Base-by-base conservation (phyloP, 2,888 invertebrate species). In the Neoaliturus tenellus region DNA sequence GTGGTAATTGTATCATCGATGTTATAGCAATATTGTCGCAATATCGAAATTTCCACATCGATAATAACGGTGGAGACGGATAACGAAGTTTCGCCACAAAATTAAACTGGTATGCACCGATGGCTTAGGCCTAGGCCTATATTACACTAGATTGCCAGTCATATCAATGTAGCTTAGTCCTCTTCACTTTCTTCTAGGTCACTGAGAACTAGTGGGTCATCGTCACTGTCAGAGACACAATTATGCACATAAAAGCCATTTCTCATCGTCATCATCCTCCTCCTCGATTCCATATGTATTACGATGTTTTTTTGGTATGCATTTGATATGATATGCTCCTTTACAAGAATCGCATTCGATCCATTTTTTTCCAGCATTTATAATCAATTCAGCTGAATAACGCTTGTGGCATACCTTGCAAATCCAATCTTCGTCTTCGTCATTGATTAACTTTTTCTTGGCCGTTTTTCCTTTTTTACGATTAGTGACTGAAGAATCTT, bases 201-300 rank as follows among this genome's bases (percentile, higher is more conserved):
- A n/a, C n/a, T n/a, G n/a, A n/a, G n/a, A n/a, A n/a, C n/a, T n/a
- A n/a, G n/a, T n/a, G n/a, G n/a, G n/a, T n/a, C n/a, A n/a, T n/a
- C n/a, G n/a, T 80, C 55, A 58, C 58, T 51, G 51, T 80, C 80
- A 17, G 51, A 55, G n/a, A 55, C 80, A 28, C 28, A 28, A 80
- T 80, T 58, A 23, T 48, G 33, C 80, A 80, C 8, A 80, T 28
- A 14, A 80, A 80, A 12, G 14, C 4, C 0, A 80, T 10, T 28
- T 80, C 80, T 80, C 80, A 55, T 80, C 80, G n/a, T 80, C 80
- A 1, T 78, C 78, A 28, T 78, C 78, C 14, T n/a, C 31, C 44
- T 55, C 80, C 8, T 80, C 58, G 23, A 55, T 17, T 33, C 80
- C 80, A 31, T 31, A 80, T 0, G n/a, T 23, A 33, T 80, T 33